Percentiles rank a stretch among this genome's conserved stretches.
Conservation (phyloP, 2,888 invertebrate genomes). For the Penaeus monodon region DNA sequence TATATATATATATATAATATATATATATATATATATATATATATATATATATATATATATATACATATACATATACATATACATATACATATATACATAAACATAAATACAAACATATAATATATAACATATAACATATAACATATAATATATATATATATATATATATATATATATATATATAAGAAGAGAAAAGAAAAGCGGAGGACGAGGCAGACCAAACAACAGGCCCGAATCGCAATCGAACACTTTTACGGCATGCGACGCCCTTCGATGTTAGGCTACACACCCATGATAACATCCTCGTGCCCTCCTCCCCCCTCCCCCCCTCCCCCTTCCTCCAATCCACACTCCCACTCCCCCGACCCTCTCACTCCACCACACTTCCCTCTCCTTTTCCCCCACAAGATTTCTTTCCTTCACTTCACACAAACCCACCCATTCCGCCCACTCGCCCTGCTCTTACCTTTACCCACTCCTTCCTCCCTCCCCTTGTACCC, state of each 20-base stretch:
- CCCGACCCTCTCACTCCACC: neutral
- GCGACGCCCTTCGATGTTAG: conserved; percentile 1
- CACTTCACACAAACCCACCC: too few relatives aligned
- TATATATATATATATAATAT: too few relatives aligned
- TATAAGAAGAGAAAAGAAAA: neutral
- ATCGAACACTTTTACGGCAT: conserved; percentile 2
- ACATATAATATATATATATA: too few relatives aligned
- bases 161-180: too few relatives aligned
- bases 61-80: too few relatives aligned
- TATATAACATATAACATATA: too few relatives aligned
- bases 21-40: too few relatives aligned
- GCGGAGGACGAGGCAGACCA: neutral
- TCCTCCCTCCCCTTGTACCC: too few relatives aligned
- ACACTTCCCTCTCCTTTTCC: neutral
- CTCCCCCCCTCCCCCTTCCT: neutral
- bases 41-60: too few relatives aligned
- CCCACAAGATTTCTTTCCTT: too few relatives aligned
- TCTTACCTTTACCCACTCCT: too few relatives aligned
- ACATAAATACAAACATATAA: neutral
- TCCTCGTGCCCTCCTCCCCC: neutral
- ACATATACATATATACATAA: too few relatives aligned
- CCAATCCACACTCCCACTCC: neutral
- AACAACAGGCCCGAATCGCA: neutral
- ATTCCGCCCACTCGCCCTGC: neutral
- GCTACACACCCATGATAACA: neutral